Base-by-base conservation (phyloP, 2,888 invertebrate species). In the Salpingus planirostris region DNA sequence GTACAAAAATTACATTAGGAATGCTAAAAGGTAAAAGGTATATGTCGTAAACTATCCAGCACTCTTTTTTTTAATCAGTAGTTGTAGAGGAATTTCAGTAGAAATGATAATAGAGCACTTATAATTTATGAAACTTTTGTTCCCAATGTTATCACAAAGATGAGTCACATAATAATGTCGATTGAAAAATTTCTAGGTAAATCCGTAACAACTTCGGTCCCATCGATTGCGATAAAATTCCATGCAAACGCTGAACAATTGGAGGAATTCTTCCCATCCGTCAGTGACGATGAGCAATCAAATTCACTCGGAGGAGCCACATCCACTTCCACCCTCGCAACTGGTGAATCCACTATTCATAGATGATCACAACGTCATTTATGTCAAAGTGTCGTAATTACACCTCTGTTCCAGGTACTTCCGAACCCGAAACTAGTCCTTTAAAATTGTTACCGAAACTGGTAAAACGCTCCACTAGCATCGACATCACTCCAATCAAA, bases 241-340 rank as follows among this genome's bases (percentile, higher is more conserved):
- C 80, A 80, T 66, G 79, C 81, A n/a, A 80, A 78, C 48, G 80
- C 79, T 53, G 83, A 83, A 50, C 79, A 80, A 59, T 57, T 83
- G 31, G 82, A 83, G 49, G 80, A 82, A 52, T 54, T 82, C 7
- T 77, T 70, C 49, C n/a, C 27, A n/a, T n/a, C n/a, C n/a, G 70
- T 71, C 30, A 71, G 70, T 26, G 78, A 79, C 52, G 76, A 76
- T 21, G 74, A 74, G 18, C 27, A 33, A 15, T 11, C 21, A 2
- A 10, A 54, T 49, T 51, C 6, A 43, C 45, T 14, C 41, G 23
- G 23, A 36, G 22, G 12, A 15, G 21, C 36, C 11, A 18, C 29
- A 21, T 8, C 29, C 18, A n/a, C n/a, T n/a, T n/a, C n/a, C n/a
- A n/a, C n/a, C n/a, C n/a, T n/a, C n/a, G n/a, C n/a, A n/a, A n/a